A percentile compares a stretch with the other conserved stretches of the same genome.
Evolutionary conservation across 2,113 vertebrate species (phyloP).

Genomic region (Glaucomys volans): DNA sequence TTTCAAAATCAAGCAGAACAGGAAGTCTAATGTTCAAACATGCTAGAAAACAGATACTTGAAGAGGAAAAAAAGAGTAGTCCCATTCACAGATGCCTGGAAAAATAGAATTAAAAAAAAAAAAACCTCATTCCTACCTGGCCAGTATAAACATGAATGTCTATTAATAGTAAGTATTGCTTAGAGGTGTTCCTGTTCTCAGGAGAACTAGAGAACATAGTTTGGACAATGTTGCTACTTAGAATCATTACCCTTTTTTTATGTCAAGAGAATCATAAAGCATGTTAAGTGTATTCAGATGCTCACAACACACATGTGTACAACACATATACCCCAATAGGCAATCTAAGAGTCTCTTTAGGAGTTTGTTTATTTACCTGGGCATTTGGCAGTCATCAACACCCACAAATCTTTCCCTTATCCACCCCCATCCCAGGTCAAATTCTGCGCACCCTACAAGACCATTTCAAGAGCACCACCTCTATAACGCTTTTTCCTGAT

Average conservation of each 20-base stretch:
- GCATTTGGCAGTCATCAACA: background rate
- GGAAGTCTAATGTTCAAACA: conserved; percentile 73
- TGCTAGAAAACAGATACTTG: background rate
- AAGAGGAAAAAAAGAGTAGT: background rate
- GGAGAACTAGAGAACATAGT: conserved; percentile 4
- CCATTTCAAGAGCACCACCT: background rate
- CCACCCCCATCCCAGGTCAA: too few species aligned
- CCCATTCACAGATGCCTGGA: conserved; percentile 26
- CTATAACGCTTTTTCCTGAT: background rate
- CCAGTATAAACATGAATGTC: conserved; percentile 75
- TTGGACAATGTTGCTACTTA: background rate
- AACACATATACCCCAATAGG: background rate
- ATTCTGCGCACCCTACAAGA: background rate
- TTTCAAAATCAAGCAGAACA: conserved; percentile 70
- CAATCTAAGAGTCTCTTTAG: background rate
- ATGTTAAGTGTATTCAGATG: background rate
- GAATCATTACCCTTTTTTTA: background rate
- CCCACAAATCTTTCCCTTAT: background rate
- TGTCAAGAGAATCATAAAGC: conserved; percentile 38
- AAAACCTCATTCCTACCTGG: conserved; percentile 61
- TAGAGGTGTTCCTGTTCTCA: conserved; percentile 50
- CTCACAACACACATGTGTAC: background rate
- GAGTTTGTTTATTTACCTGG: background rate
- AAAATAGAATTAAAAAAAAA: background rate
- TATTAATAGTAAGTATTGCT: conserved; percentile 63